Evolutionary conservation across 1,140 invertebrate species (phyloP).

Genomic region (Halesus radiatus): DNA sequence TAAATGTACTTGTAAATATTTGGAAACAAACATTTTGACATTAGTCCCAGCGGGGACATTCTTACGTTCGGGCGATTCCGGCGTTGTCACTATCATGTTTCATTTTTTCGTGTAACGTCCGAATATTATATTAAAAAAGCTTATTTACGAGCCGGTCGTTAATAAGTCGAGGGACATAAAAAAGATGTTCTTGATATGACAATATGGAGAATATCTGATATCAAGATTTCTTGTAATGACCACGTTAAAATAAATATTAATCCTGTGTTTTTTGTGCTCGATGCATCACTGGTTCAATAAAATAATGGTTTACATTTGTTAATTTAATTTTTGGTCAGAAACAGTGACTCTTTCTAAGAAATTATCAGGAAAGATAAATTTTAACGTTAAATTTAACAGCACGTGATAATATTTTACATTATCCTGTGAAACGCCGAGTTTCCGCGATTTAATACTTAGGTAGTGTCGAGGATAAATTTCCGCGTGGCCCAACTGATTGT

Average conservation of each 20-base stretch:
- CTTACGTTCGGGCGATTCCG: not conserved
- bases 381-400: too few species aligned
- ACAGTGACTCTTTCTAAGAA: too few species aligned
- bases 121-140: constrained; percentile 41
- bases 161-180: constrained; percentile 27
- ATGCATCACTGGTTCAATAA: too few species aligned
- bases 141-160: constrained; percentile 29
- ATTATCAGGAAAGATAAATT: too few species aligned
- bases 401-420: too few species aligned
- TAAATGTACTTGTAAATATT: constrained; percentile 56
- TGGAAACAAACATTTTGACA: constrained; percentile 54
- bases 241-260: constrained; percentile 27
- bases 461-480: too few species aligned
- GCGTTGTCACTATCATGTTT: constrained; percentile 38
- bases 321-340: too few species aligned
- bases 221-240: constrained; percentile 28
- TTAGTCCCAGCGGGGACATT: constrained; percentile 51
- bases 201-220: constrained; percentile 38
- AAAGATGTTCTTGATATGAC: constrained; percentile 38
- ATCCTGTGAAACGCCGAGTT: too few species aligned
- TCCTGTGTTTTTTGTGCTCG: not conserved
- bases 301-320: too few species aligned
- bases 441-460: too few species aligned
- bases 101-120: constrained; percentile 35
- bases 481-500: too few species aligned